Evolutionary conservation across 1,140 invertebrate species (phyloP).

Genomic region (Drosophila sechellia): DNA sequence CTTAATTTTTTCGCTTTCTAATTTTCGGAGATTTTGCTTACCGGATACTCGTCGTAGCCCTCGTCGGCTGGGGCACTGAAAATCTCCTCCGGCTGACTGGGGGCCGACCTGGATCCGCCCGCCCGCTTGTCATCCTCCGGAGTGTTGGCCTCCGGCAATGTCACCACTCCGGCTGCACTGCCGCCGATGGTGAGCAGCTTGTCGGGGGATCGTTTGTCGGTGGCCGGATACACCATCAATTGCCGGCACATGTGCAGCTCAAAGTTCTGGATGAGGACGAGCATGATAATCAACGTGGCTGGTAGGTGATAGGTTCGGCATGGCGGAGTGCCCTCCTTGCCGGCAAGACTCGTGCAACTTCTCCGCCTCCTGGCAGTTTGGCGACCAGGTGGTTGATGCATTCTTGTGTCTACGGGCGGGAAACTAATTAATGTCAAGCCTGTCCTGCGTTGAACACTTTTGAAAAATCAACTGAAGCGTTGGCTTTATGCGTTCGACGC

Average conservation of each 20-base stretch:
- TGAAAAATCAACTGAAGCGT: constrained; percentile 80
- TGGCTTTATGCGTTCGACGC: constrained; percentile 51
- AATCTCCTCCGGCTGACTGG: constrained; percentile 78
- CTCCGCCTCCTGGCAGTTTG: constrained; percentile 19
- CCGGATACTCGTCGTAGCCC: constrained; percentile 81
- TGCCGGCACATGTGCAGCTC: constrained; percentile 75
- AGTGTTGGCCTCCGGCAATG: constrained; percentile 16
- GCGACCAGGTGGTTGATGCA: constrained; percentile 39
- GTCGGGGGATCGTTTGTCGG: constrained; percentile 34
- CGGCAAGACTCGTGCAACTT: background rate
- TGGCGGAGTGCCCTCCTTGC: constrained; percentile 3
- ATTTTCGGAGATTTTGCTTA: constrained; percentile 35
- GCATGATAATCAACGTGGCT: constrained; percentile 60
- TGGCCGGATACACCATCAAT: constrained; percentile 51
- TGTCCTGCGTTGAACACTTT: constrained; percentile 45
- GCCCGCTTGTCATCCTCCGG: constrained; percentile 36
- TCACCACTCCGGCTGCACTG: constrained; percentile 28
- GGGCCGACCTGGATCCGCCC: constrained; percentile 22
- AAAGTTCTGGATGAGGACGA: constrained; percentile 69
- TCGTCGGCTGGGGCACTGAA: constrained; percentile 69
- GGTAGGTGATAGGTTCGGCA: constrained; percentile 55
- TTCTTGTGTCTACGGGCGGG: constrained; percentile 6
- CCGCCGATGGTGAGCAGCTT: constrained; percentile 16
- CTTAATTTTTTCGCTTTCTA: background rate
- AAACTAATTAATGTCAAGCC: constrained; percentile 54